phyloP scores from a whole-genome alignment of 2,797 vertebrate species.

The Pipistrellus nathusii region DNA sequence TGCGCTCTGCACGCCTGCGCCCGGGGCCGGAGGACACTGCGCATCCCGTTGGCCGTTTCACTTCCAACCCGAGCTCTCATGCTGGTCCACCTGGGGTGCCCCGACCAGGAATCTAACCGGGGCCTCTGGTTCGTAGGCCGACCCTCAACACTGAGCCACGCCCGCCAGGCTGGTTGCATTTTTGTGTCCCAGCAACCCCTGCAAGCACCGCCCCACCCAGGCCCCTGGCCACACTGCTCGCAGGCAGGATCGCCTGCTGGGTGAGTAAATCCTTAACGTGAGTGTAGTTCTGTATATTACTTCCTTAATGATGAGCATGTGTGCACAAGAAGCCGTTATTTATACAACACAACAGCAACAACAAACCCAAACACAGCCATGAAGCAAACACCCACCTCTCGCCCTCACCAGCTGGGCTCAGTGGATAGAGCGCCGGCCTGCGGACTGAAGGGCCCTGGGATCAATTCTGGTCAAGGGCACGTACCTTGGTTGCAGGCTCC shows the following conservation, averaged over 20 bases:
- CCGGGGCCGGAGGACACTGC: fast-evolving
- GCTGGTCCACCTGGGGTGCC: neutral
- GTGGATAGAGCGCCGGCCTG: no score
- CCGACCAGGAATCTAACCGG: no score
- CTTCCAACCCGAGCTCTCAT: fast-evolving
- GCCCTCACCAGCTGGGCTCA: no score
- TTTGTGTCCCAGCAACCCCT: neutral
- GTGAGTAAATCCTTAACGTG: neutral
- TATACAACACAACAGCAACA: neutral
- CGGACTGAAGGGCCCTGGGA: no score
- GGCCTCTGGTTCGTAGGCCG: no score
- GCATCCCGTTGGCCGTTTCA: fast-evolving
- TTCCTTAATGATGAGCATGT: neutral
- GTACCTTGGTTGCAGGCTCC: no score
- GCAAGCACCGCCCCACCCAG: neutral
- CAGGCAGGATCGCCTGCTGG: fast-evolving
- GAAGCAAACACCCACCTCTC: neutral
- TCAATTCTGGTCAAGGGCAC: no score
- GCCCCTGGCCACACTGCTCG: neutral
- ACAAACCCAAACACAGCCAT: neutral
- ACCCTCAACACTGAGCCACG: no score
- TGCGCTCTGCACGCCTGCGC: fast-evolving
- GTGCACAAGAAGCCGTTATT: neutral
- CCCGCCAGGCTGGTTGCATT: no score
- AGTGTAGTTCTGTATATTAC: fast-evolving